These are phyloP conservation scores for Platanista minor DNA, from an alignment of 2,113 vertebrate species.

Conservation along the genomic window DNA sequence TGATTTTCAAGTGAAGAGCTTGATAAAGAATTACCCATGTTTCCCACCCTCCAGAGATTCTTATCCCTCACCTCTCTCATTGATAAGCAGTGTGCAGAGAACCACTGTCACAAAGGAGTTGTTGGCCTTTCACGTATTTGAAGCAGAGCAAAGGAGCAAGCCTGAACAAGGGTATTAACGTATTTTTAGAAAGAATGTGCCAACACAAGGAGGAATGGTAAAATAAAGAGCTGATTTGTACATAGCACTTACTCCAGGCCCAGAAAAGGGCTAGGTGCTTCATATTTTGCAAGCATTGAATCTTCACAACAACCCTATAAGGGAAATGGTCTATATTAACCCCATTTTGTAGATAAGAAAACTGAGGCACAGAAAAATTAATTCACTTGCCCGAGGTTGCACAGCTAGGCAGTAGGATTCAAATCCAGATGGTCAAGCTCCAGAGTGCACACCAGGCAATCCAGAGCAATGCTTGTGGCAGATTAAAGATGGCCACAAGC, in stretches of 20 bases:
- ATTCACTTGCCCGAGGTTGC: not conserved
- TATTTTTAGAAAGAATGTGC: not conserved
- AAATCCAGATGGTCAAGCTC: not conserved
- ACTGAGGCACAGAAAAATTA: not conserved
- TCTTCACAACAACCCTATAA: not conserved
- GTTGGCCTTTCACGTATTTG: not conserved
- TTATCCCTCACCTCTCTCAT: not conserved
- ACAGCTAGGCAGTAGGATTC: not conserved
- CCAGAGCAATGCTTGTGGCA: not conserved
- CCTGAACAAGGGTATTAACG: not conserved
- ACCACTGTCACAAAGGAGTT: not conserved
- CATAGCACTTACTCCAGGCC: not conserved
- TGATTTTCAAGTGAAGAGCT: not conserved
- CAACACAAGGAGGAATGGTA: not conserved
- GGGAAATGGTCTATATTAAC: not conserved
- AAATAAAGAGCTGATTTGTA: not conserved
- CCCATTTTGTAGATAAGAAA: not conserved
- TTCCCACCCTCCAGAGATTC: not conserved
- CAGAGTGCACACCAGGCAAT: not conserved
- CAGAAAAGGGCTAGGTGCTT: not conserved
- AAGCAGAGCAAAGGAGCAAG: not conserved
- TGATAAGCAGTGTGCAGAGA: not conserved
- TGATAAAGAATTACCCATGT: not conserved
- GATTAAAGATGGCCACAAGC: not conserved
- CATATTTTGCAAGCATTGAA: not conserved